Evolutionary conservation across 2,113 vertebrate species (phyloP).

Genomic region (Etia nguti): DNA sequence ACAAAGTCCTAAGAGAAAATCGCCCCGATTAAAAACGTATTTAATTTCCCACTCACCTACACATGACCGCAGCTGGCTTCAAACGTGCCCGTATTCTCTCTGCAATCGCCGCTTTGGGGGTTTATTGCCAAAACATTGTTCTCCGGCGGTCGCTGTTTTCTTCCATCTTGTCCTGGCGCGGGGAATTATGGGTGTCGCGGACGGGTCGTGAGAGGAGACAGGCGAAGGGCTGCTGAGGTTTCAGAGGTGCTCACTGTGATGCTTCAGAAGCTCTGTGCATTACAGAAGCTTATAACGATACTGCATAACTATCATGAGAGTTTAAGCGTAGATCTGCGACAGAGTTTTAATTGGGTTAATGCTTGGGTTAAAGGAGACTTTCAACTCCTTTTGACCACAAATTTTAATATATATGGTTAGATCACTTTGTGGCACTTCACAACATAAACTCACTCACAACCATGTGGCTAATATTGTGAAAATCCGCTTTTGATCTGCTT

Average conservation of each 20-base stretch:
- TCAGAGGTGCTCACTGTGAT: neutral
- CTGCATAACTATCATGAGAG: neutral
- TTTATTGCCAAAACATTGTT: slow-evolving; percentile 82
- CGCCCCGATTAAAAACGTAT: neutral
- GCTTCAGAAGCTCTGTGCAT: neutral
- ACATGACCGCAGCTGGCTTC: slow-evolving; percentile 68
- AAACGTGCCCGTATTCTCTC: slow-evolving; percentile 47
- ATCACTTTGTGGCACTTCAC: neutral
- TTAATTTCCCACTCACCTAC: slow-evolving; percentile 58
- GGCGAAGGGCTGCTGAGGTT: slow-evolving; percentile 26
- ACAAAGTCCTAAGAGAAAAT: neutral
- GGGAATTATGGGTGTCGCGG: slow-evolving; percentile 76
- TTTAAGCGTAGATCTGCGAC: neutral
- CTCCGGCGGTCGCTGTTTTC: slow-evolving; percentile 73
- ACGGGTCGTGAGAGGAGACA: slow-evolving; percentile 82
- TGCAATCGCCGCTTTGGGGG: slow-evolving; percentile 46
- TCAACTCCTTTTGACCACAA: neutral
- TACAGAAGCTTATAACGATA: neutral
- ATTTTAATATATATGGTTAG: neutral
- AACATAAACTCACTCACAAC: neutral
- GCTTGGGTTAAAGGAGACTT: neutral
- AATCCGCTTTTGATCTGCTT: neutral
- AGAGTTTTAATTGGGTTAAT: neutral
- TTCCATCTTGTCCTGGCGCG: slow-evolving; percentile 81
- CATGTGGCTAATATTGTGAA: neutral